These are phyloP conservation scores for Formicarius rufipectus DNA, from an alignment of 2,113 vertebrate genomes.

Conservation along the genomic window DNA sequence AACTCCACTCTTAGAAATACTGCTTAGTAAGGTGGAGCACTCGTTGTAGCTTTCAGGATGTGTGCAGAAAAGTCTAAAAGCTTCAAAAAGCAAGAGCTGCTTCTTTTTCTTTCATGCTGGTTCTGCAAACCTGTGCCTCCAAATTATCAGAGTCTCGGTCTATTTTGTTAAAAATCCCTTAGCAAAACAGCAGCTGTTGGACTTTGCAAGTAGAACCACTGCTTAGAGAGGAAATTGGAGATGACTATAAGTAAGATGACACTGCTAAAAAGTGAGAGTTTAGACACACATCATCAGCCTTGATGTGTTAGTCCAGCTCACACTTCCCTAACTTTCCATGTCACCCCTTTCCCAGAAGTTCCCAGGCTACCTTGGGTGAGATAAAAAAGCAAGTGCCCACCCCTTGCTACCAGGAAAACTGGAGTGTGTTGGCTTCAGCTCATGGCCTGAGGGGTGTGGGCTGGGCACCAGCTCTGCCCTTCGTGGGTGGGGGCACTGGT, in stretches of 20 bases:
- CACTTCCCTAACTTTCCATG: neutral
- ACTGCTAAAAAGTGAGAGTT: neutral
- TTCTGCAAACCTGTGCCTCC: neutral
- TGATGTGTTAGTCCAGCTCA: neutral
- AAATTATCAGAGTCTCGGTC: neutral
- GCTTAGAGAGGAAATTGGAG: neutral
- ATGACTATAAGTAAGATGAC: neutral
- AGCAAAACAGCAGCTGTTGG: neutral
- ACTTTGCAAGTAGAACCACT: neutral
- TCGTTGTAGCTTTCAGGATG: neutral
- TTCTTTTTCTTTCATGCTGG: neutral
- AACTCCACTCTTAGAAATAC: neutral
- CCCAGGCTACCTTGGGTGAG: neutral
- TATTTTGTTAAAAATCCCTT: neutral
- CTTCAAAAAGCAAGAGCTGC: neutral
- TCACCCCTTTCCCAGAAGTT: neutral
- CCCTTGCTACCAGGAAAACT: neutral
- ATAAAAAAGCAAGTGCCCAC: no score
- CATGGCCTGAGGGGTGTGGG: neutral
- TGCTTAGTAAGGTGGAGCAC: neutral
- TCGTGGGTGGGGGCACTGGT: rapidly evolving
- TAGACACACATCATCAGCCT: neutral
- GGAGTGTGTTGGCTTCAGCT: neutral
- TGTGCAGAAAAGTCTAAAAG: neutral
- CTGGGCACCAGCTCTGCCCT: neutral